A percentile compares a stretch with the other conserved stretches of the same genome.
Conservation (phyloP, 2,888 invertebrate genomes). For the Leptinotarsa rubiginosa region DNA sequence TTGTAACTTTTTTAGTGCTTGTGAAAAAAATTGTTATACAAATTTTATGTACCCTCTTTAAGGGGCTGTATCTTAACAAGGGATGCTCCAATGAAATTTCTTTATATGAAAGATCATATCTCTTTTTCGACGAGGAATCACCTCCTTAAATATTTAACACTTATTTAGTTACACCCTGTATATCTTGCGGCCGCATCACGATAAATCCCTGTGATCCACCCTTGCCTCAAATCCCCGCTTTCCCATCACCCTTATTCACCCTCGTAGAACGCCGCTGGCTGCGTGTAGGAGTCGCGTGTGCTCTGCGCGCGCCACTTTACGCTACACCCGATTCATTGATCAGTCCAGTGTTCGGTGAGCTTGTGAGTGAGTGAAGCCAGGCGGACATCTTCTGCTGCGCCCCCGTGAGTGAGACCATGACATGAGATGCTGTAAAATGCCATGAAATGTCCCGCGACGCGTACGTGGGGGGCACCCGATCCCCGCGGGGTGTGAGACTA, state of each 20-base stretch:
- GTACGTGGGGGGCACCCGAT: slow-evolving; percentile 74
- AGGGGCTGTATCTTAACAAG: too few relatives aligned
- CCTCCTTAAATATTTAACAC: too few relatives aligned
- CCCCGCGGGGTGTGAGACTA: slow-evolving; percentile 79
- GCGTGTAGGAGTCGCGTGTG: slow-evolving; percentile 45
- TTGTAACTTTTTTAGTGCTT: too few relatives aligned
- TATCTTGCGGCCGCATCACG: too few relatives aligned
- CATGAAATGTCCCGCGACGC: slow-evolving; percentile 74
- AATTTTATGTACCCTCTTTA: too few relatives aligned
- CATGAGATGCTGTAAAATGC: slow-evolving; percentile 54
- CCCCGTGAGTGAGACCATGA: slow-evolving; percentile 44
- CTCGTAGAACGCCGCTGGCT: slow-evolving; percentile 27
- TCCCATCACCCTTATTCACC: neutral
- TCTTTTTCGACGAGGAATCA: too few relatives aligned
- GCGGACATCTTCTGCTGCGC: slow-evolving; percentile 58
- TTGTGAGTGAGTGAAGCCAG: slow-evolving; percentile 40
- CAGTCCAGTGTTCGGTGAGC: slow-evolving; percentile 54
- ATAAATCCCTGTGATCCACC: neutral
- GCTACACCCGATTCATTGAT: slow-evolving; percentile 68
- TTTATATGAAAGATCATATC: too few relatives aligned
- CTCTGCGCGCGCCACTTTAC: slow-evolving; percentile 61
- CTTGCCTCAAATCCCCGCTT: neutral
- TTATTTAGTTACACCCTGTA: too few relatives aligned
- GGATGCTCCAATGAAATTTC: too few relatives aligned
- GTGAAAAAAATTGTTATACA: too few relatives aligned